A percentile compares a stretch with the other conserved stretches of the same genome.
phyloP scores from a whole-genome alignment of 2,797 vertebrate species.

The Muscicapa comitata region DNA sequence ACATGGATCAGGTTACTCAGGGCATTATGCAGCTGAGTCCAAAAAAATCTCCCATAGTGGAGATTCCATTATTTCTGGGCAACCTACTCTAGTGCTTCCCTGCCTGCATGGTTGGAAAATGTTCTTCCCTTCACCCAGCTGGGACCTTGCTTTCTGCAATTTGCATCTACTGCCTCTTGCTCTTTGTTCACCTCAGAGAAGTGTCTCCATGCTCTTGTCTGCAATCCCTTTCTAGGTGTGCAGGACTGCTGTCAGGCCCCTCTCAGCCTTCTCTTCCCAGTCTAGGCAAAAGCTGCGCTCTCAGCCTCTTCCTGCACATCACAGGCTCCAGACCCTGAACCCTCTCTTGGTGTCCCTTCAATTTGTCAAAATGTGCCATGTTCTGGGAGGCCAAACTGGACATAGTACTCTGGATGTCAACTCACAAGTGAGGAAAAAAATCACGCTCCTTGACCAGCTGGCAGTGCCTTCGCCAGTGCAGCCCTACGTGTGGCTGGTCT shows the following conservation, averaged over 20 bases:
- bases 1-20: not conserved
- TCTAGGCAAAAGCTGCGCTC: not conserved
- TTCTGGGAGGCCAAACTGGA: not conserved
- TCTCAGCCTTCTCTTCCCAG: not conserved
- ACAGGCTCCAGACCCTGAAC: not conserved
- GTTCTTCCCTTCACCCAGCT: not conserved
- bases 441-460: not conserved
- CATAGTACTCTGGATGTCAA: not conserved
- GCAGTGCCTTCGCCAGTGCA: not conserved
- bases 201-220: not conserved
- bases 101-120: not conserved
- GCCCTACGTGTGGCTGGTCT: not conserved
- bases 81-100: not conserved
- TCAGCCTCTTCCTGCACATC: not conserved
- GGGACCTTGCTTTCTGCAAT: not conserved
- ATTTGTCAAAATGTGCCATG: not conserved
- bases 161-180: not conserved
- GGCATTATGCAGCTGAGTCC: not conserved
- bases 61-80: not conserved
- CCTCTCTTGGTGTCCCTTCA: not conserved
- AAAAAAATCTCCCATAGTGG: not conserved
- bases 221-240: not conserved
- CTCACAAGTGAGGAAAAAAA: not conserved
- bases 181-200: not conserved
- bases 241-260: not conserved